These are phyloP conservation scores for Neolamprologus variostigma DNA, from an alignment of 2,113 vertebrate species.

Conservation along the genomic window DNA sequence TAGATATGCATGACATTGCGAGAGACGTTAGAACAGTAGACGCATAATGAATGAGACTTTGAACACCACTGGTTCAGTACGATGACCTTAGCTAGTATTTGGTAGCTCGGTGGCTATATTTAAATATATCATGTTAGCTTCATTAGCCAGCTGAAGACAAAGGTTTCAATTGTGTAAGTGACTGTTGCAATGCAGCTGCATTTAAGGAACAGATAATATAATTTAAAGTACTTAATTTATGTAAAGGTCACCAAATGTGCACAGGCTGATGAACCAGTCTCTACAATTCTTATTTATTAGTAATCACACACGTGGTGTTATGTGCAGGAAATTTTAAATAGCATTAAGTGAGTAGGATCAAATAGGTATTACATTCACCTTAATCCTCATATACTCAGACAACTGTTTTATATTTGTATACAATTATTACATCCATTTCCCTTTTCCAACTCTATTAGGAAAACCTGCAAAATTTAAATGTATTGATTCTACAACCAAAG, in stretches of 20 bases:
- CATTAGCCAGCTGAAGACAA: not conserved
- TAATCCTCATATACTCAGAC: not conserved
- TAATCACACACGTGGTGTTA: fast-evolving
- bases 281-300: not conserved
- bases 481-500: not conserved
- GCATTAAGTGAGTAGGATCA: not conserved
- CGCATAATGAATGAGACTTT: not conserved
- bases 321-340: not conserved
- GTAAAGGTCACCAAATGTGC: not conserved
- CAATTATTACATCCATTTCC: not conserved
- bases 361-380: not conserved
- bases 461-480: not conserved
- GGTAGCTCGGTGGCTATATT: not conserved
- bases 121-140: not conserved
- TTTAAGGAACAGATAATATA: not conserved
- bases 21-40: constrained; percentile 2
- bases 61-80: not conserved
- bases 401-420: not conserved
- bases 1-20: constrained; percentile 3
- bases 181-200: not conserved
- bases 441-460: not conserved
- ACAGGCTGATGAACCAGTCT: not conserved
- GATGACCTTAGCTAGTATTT: not conserved
- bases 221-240: not conserved
- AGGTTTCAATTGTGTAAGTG: not conserved